Evolutionary conservation across 2,113 vertebrate genomes (phyloP).

Genomic region (Platycercus adscitus): DNA sequence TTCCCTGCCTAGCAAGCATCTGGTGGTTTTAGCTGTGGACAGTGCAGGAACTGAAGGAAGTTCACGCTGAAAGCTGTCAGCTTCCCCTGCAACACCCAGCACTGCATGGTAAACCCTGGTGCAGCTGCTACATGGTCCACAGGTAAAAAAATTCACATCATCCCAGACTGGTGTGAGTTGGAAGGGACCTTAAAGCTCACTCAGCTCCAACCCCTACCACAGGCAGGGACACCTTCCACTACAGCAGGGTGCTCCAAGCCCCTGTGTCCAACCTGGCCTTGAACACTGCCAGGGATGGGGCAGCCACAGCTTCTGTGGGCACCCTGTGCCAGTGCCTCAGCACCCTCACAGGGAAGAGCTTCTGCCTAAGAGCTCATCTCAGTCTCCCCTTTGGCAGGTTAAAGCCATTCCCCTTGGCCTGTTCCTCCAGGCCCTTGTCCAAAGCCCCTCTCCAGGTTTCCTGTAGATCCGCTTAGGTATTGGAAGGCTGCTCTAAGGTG

Average conservation of each 20-base stretch:
- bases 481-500: neutral
- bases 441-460: neutral
- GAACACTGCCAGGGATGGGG: no score
- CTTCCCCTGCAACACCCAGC: neutral
- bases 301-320: no score
- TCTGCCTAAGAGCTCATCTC: no score
- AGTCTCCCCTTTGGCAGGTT: neutral
- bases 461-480: neutral
- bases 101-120: rapidly evolving
- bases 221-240: neutral
- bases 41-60: neutral
- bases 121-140: neutral
- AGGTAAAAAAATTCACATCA: neutral
- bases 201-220: neutral
- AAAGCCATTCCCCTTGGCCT: neutral
- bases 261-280: no score
- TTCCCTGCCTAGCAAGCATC: neutral
- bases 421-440: neutral
- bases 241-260: neutral
- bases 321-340: no score
- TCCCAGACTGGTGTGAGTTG: neutral
- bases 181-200: neutral
- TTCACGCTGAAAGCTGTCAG: neutral
- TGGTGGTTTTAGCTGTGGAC: neutral
- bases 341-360: no score